Base-by-base conservation (phyloP, 1,140 invertebrate genomes). In the Ceratitis capitata region DNA sequence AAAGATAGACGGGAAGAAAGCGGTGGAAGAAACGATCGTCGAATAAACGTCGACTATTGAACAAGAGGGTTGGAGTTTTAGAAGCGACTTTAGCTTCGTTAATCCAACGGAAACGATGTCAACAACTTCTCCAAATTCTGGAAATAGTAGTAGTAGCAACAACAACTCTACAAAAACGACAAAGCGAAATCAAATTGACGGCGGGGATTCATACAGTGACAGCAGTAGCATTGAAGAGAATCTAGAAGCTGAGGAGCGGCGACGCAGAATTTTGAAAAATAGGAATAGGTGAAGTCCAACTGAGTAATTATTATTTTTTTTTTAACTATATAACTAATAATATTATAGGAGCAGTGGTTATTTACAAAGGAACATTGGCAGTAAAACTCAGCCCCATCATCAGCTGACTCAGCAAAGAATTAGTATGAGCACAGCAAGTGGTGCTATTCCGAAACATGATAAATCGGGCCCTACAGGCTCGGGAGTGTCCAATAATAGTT, bases 171-270 rank as follows among this genome's bases (percentile, higher is more conserved):
- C 53, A 86, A 88, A 53, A 32, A 82, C 87, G 23, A 83, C 87
- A 42, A 87, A 88, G 85, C 87, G 88, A 51, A 86, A 86, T 35
- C 88, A 88, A 74, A 86, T 89, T 64, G 88, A 56, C 53, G 49
- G 61, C 51, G 86, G 82, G 16, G 84, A 89, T 74, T 89, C 90
- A 7, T 91, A 89, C 86, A 95, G 95, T 53, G 95, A 95, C 90
- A 95, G 95, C 88, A 95, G 95, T 88, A 95, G 94, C n/a, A 94
- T 85, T 49, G 89, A 95, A 88, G 95, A 95, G 91, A 95, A 94
- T 88, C 93, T 94, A 86, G 95, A 95, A 87, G 92, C 92, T 26
- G 94, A 88, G 9, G 89, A 94, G 90, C 94, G 95, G 87, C 92
- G 94, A 85, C 92, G 95, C 86, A 92, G 94, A 87, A 93, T 95